A percentile compares a stretch with the other conserved stretches of the same genome.
Conservation (phyloP, 2,888 invertebrate species). For the Notodonta ziczac region DNA sequence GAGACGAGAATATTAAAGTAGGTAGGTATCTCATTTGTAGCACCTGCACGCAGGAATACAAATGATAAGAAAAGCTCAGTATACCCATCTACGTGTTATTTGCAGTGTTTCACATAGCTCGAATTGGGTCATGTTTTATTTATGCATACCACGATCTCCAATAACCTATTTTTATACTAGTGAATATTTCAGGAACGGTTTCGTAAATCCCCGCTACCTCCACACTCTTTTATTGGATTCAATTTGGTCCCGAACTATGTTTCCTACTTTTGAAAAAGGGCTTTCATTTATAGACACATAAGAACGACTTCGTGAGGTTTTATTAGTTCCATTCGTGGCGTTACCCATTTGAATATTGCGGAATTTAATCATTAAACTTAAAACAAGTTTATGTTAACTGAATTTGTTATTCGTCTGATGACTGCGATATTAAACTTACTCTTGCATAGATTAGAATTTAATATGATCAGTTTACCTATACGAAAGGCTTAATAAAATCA, state of each 20-base stretch:
- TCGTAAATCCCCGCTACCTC: neutral
- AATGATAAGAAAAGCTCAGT: neutral
- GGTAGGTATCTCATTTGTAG: neutral
- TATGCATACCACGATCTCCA: constrained; percentile 15
- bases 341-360: too few relatives aligned
- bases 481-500: constrained; percentile 3
- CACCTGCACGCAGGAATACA: neutral
- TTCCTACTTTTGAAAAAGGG: too few relatives aligned
- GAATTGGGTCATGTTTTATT: constrained; percentile 11
- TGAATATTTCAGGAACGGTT: constrained; percentile 1
- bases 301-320: too few relatives aligned
- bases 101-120: neutral
- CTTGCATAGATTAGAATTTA: too few relatives aligned
- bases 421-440: too few relatives aligned
- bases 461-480: neutral
- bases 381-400: too few relatives aligned
- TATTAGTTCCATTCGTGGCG: too few relatives aligned
- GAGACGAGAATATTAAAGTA: too few relatives aligned
- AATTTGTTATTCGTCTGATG: too few relatives aligned
- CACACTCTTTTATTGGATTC: neutral
- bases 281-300: too few relatives aligned
- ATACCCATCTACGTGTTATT: constrained; percentile 6
- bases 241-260: too few relatives aligned
- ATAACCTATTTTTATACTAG: constrained; percentile 15
- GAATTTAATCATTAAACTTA: too few relatives aligned